Evolutionary conservation across 2,888 invertebrate species (phyloP).

Genomic region (Amphipyra berbera): DNA sequence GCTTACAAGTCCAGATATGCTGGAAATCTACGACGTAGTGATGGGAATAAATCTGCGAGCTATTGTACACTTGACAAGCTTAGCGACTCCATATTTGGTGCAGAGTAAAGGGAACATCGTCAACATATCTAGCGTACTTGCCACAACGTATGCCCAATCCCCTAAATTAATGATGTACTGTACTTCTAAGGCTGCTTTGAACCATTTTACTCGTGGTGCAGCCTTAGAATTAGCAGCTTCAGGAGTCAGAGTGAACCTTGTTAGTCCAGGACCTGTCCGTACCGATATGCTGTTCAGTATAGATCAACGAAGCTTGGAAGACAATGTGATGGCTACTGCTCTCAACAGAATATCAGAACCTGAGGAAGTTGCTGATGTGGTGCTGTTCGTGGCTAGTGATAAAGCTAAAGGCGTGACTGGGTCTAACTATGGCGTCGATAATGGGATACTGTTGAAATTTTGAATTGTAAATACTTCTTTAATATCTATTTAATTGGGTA

Average conservation of each 20-base stretch:
- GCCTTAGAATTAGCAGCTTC: slow-evolving; percentile 91
- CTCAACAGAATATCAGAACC: slow-evolving; percentile 66
- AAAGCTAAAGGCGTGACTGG: slow-evolving; percentile 66
- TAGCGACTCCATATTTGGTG: slow-evolving; percentile 58
- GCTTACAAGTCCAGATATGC: slow-evolving; percentile 50
- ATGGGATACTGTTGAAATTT: slow-evolving; percentile 43
- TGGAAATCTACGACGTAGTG: slow-evolving; percentile 60
- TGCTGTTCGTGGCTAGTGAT: slow-evolving; percentile 64
- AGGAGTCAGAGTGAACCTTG: slow-evolving; percentile 91
- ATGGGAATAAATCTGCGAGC: slow-evolving; percentile 60
- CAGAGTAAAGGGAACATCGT: slow-evolving; percentile 58
- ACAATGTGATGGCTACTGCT: slow-evolving; percentile 1
- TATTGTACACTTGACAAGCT: slow-evolving; percentile 52
- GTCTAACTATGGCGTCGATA: slow-evolving; percentile 51
- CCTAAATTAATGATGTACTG: slow-evolving; percentile 80
- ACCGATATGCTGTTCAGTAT: slow-evolving; percentile 58
- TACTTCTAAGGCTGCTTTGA: slow-evolving; percentile 93
- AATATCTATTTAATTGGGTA: too few relatives aligned
- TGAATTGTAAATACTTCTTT: not conserved
- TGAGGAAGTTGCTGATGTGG: slow-evolving; percentile 64
- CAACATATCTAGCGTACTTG: slow-evolving; percentile 51
- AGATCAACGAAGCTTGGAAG: not conserved
- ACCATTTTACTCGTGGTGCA: slow-evolving; percentile 92
- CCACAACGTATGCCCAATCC: slow-evolving; percentile 1
- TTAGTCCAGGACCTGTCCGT: slow-evolving; percentile 93